Conservation (phyloP, 1,140 invertebrate species). For the Cherax quadricarinatus region DNA sequence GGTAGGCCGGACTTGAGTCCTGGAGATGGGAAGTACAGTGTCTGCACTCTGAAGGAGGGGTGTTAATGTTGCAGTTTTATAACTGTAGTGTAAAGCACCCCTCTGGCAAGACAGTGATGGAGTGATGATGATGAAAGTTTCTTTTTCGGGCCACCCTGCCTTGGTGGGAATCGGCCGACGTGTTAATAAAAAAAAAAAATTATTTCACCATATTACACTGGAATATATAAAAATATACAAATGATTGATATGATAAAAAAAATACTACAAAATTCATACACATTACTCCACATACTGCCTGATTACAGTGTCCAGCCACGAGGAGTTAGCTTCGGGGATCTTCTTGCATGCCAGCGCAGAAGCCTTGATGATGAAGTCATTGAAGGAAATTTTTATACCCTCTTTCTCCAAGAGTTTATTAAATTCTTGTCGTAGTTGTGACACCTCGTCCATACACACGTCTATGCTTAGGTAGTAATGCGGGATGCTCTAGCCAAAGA, state of each 20-base stretch:
- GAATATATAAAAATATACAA: too few species aligned
- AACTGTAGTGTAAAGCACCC: too few species aligned
- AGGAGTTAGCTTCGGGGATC: constrained; percentile 96
- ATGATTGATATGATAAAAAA: background rate
- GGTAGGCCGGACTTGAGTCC: too few species aligned
- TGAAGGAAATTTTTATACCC: constrained; percentile 92
- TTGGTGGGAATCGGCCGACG: too few species aligned
- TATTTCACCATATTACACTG: too few species aligned
- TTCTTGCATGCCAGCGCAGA: constrained; percentile 92
- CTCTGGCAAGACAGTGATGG: too few species aligned
- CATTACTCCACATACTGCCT: constrained; percentile 83
- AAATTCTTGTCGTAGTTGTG: constrained; percentile 84
- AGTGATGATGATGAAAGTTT: too few species aligned
- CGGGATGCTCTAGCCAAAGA: constrained; percentile 85
- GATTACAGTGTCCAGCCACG: constrained; percentile 96
- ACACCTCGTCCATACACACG: constrained; percentile 83
- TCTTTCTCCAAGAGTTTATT: constrained; percentile 89
- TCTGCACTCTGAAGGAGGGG: too few species aligned
- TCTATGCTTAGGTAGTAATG: constrained; percentile 97
- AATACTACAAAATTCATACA: background rate
- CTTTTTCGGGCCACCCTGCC: too few species aligned
- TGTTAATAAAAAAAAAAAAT: too few species aligned
- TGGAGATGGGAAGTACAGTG: too few species aligned
- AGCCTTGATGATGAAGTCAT: constrained; percentile 98
- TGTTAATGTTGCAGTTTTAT: too few species aligned